phyloP scores from a whole-genome alignment of 2,113 vertebrate species.

The Formicarius rufipectus region DNA sequence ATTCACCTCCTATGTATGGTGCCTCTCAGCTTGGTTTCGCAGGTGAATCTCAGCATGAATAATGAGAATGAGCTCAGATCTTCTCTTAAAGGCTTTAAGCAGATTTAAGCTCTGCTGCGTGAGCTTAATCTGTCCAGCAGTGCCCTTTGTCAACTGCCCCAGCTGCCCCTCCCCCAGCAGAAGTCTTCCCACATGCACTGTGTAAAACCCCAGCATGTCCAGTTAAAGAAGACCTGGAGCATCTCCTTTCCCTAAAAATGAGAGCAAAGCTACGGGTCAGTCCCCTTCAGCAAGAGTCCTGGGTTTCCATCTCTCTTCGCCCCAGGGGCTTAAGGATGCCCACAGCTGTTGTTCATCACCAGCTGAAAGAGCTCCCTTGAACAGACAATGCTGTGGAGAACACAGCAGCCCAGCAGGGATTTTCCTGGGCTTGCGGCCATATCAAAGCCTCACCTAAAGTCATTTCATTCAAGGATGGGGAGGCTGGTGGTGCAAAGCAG shows the following conservation, averaged over 20 bases:
- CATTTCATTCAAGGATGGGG: accelerated
- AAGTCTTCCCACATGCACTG: not conserved
- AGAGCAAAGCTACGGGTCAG: not conserved
- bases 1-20: accelerated
- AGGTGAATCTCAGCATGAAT: accelerated
- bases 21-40: not conserved
- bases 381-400: accelerated
- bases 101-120: not conserved
- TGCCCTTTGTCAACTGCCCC: not conserved
- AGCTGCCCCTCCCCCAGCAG: accelerated
- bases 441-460: not conserved
- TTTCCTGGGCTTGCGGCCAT: not conserved
- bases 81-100: not conserved
- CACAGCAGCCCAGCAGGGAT: not conserved
- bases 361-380: not conserved
- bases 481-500: not conserved
- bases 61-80: not conserved
- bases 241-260: not conserved
- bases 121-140: not conserved
- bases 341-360: accelerated
- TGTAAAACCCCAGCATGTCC: not conserved
- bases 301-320: not conserved
- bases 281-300: not conserved
- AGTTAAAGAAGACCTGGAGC: not conserved
- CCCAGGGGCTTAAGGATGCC: not conserved